phyloP scores from a whole-genome alignment of 2,888 invertebrate species.

The Andrena camellia region DNA sequence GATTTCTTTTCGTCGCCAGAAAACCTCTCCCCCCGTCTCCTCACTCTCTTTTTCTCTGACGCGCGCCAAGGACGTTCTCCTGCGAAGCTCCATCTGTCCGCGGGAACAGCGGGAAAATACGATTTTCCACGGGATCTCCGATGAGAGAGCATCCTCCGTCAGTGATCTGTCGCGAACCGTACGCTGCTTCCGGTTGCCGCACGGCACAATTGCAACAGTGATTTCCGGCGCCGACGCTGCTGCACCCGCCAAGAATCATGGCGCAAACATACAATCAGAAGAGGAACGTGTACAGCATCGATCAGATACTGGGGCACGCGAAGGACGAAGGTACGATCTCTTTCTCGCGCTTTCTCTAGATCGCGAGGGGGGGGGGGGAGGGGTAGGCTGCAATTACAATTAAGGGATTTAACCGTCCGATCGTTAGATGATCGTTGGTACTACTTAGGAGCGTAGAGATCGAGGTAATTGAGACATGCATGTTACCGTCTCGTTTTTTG shows the following conservation, averaged over 20 bases:
- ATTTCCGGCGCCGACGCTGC: constrained; percentile 32
- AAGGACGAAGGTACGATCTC: constrained; percentile 81
- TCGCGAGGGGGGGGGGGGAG: too few relatives aligned
- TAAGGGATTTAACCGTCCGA: background rate
- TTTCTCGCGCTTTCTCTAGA: background rate
- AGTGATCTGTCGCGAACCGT: constrained; percentile 60
- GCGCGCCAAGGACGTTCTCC: constrained; percentile 34
- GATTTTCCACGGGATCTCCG: constrained; percentile 55
- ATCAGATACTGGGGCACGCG: constrained; percentile 84
- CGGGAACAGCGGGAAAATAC: constrained; percentile 69
- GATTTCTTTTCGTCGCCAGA: background rate
- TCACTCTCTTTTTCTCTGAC: background rate
- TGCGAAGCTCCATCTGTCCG: constrained; percentile 54
- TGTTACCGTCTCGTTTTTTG: background rate
- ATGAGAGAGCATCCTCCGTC: constrained; percentile 19
- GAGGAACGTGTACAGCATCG: constrained; percentile 85
- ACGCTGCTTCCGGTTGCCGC: constrained; percentile 8
- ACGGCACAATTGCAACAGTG: constrained; percentile 23
- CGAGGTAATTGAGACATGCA: background rate
- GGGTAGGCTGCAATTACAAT: background rate
- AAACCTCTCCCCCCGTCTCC: background rate
- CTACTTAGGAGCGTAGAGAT: background rate
- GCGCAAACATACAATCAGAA: constrained; percentile 84
- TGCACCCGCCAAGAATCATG: constrained; percentile 69
- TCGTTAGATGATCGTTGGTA: background rate